Base-by-base conservation (phyloP, 2,113 vertebrate species). In the Oxyruncus cristatus region DNA sequence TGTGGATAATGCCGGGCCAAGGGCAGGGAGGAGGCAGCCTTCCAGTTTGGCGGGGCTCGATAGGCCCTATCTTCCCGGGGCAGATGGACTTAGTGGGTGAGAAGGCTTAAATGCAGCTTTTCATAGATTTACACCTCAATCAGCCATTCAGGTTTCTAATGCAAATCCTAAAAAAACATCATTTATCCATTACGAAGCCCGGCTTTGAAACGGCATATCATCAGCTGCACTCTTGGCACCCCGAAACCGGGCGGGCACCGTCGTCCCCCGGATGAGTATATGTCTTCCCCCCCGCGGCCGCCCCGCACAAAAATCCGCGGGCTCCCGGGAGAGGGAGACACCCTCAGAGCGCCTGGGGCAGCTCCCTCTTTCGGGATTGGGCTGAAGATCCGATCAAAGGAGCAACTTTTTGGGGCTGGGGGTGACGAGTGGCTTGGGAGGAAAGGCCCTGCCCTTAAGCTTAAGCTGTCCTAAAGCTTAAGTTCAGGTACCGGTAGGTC, bases 21-120 rank as follows among this genome's bases (percentile, higher is more conserved):
- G 73, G 91, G 75, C 89, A 63, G 88, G 73, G 83, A 78, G 93
- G 96, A 88, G 66, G 82, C 73, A 80, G 94, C 91, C 87, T 65
- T 52, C 84, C 56, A 79, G 46, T 90, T 95, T 96, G 97, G 92
- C 81, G 80, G 96, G 92, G 97, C 97, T 92, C 97, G 97, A 97
- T 98, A 98, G 98, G 97, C 93, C 98, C 97, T 98, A 98, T 98
- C 98, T 98, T 97, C 94, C 95, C 88, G 78, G 87, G 96, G 85
- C 98, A 98, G 98, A 96, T 84, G 94, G 97, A 95, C 96, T 98
- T 98, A 97, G 96, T 78, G 94, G 85, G 95, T 82, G 93, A 90
- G 88, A 93, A 95, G 97, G 96, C 98, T 98, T 98, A 97, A 98
- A 98, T 82, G 88, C 94, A 97, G 98, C 98, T 98, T 98, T 98